These are phyloP conservation scores for Thamnophis sirtalis DNA, from an alignment of 2,113 vertebrate genomes.

Conservation along the genomic window DNA sequence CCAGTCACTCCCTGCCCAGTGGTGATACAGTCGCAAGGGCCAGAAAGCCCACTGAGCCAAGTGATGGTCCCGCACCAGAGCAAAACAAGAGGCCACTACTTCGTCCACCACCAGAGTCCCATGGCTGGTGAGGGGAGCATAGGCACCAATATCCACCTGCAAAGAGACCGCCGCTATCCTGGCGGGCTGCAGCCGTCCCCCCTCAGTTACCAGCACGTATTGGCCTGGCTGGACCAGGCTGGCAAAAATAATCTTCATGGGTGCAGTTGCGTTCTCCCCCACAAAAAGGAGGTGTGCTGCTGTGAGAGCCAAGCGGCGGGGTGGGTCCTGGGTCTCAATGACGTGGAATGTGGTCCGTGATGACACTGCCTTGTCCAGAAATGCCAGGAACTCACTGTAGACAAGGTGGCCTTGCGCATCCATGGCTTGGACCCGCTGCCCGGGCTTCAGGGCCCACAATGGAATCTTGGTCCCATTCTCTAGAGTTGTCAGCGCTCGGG, in stretches of 20 bases:
- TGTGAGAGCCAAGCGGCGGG: slow-evolving; percentile 78
- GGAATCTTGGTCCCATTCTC: slow-evolving; percentile 73
- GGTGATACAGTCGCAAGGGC: slow-evolving; percentile 83
- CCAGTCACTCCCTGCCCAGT: slow-evolving; percentile 68
- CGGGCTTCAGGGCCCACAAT: slow-evolving; percentile 79
- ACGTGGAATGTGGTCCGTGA: slow-evolving; percentile 76
- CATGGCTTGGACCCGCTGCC: slow-evolving; percentile 87
- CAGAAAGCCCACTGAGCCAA: slow-evolving; percentile 88
- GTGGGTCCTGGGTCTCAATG: slow-evolving; percentile 80
- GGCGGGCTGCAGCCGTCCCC: slow-evolving; percentile 57
- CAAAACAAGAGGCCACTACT: slow-evolving; percentile 91
- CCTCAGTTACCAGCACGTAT: slow-evolving; percentile 75
- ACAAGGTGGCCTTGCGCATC: slow-evolving; percentile 71
- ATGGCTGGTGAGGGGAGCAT: slow-evolving; percentile 86
- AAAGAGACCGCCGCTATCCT: slow-evolving; percentile 73
- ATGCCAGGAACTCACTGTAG: slow-evolving; percentile 90
- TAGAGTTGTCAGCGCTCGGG: slow-evolving; percentile 74
- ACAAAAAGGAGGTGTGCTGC: slow-evolving; percentile 89
- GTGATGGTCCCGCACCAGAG: slow-evolving; percentile 81
- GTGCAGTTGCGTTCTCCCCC: slow-evolving; percentile 69
- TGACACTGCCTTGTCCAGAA: slow-evolving; percentile 82
- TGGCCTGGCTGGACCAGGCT: slow-evolving; percentile 83
- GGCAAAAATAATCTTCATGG: slow-evolving; percentile 80
- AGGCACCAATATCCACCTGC: slow-evolving; percentile 74
- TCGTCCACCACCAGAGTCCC: slow-evolving; percentile 91